A percentile compares a stretch with the other conserved stretches of the same genome.
Evolutionary conservation across 2,888 invertebrate genomes (phyloP).

Genomic region (Acanthosepion esculentum): DNA sequence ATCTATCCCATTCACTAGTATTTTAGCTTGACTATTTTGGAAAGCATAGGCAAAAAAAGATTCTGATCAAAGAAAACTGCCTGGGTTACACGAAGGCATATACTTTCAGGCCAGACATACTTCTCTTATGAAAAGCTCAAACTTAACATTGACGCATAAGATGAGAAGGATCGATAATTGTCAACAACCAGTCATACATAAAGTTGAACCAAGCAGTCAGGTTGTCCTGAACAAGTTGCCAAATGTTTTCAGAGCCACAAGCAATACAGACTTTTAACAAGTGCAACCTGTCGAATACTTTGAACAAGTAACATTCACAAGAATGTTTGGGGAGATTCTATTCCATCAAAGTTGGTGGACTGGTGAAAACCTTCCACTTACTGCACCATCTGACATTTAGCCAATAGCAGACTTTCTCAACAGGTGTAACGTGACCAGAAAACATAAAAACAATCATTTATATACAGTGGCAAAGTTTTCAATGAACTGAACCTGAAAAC

Average conservation of each 20-base stretch:
- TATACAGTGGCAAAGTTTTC: background rate
- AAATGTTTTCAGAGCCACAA: background rate
- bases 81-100: background rate
- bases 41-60: background rate
- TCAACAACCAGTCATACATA: background rate
- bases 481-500: background rate
- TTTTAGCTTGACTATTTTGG: too few species aligned
- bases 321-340: background rate
- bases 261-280: background rate
- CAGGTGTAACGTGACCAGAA: slow-evolving; percentile 21
- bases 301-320: background rate
- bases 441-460: slow-evolving; percentile 20
- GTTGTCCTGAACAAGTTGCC: background rate
- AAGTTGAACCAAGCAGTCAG: background rate
- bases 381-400: background rate
- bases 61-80: background rate
- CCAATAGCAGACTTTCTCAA: background rate
- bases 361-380: background rate
- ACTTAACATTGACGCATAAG: background rate
- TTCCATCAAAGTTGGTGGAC: background rate
- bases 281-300: background rate
- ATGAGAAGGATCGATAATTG: background rate
- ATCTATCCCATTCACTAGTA: too few species aligned
- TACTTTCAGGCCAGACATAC: background rate
- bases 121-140: background rate